Evolutionary conservation across 2,888 invertebrate species (phyloP), one percentile per base, ranked within the genome.

Genomic region (Dichetophora obliterata): DNA sequence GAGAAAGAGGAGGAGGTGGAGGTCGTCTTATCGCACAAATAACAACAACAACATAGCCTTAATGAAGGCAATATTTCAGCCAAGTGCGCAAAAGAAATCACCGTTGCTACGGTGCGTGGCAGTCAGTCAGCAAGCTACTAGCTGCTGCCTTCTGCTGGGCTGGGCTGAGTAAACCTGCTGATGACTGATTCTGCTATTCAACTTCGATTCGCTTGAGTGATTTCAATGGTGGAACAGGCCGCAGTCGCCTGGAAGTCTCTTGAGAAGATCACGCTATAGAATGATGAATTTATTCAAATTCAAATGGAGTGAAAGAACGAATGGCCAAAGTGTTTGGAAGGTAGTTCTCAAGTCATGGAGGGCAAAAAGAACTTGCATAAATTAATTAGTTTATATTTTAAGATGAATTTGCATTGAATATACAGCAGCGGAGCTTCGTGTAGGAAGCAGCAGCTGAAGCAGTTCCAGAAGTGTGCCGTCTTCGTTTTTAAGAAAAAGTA

Each of bases 1-100:
- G 11, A 43, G 43, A 2, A 11, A 14, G 6, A 14, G 14, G 1
- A 43, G 43, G 43, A 43, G 43, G 11, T 43, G 43, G 43, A n/a
- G 43, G 43, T 43, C 0, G 43, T 43, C 11, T 43, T 43, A 43
- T 43, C 22, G 9, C 22, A 19, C 66, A 19, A 22, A 16, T 61
- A 54, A 75, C 66, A 79, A 77, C 75, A 77, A 77, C 71, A 79
- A 75, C 66, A 71, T 75, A 68, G 75, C 72, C 77, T 77, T 79
- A 79, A 79, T 79, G 78, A 79, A 75, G 78, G 78, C 78, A 79
- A 79, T 79, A 79, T 77, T 79, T 79, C 68, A 79, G 75, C 48
- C 31, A 71, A 71, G 43, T 57, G 71, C 31, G 54, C 54, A 19
- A 19, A 50, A 27, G 54, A 71, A 34, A 11, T 34, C 34, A 19